A percentile compares a stretch with the other conserved stretches of the same genome.
Conservation (phyloP, 2,888 invertebrate genomes). For the Epistrophe eligans region DNA sequence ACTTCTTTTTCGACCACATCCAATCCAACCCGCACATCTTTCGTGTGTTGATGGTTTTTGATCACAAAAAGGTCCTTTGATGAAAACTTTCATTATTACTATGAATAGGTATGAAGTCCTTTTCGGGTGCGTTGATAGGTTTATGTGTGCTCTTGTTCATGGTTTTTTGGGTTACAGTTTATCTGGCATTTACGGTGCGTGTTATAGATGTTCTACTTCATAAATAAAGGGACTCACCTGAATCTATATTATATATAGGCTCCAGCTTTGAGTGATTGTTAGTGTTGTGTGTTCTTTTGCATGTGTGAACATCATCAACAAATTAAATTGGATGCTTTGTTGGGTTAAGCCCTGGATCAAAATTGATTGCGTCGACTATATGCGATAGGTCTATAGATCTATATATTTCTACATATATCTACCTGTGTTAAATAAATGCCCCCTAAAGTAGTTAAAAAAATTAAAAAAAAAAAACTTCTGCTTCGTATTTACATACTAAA, state of each 20-base stretch:
- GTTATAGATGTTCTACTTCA: slow-evolving; percentile 20
- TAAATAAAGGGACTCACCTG: slow-evolving; percentile 43
- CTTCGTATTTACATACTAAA: slow-evolving; percentile 61
- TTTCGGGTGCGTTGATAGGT: slow-evolving; percentile 28
- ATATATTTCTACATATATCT: slow-evolving; percentile 16
- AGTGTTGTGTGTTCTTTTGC: slow-evolving; percentile 28
- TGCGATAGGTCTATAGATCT: slow-evolving; percentile 5
- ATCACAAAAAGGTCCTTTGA: slow-evolving; percentile 43
- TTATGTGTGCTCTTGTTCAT: background rate
- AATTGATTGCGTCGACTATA: slow-evolving; percentile 50
- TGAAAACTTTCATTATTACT: slow-evolving; percentile 47
- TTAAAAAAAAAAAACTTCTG: slow-evolving; percentile 25
- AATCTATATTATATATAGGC: slow-evolving; percentile 6
- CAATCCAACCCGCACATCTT: background rate
- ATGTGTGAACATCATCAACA: slow-evolving; percentile 53
- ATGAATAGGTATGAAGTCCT: background rate
- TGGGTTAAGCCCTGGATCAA: slow-evolving; percentile 34
- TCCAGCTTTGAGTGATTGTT: slow-evolving; percentile 20
- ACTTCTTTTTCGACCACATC: background rate
- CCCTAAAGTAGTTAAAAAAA: slow-evolving; percentile 14
- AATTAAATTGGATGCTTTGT: slow-evolving; percentile 64
- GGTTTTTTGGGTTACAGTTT: slow-evolving; percentile 51
- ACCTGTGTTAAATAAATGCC: slow-evolving; percentile 55
- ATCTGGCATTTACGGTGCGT: slow-evolving; percentile 35
- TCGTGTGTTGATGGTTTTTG: slow-evolving; percentile 27